A percentile compares a stretch with the other conserved stretches of the same genome.
These are phyloP conservation scores for Neodiprion lecontei DNA, from an alignment of 1,140 invertebrate species.

Conservation along the genomic window DNA sequence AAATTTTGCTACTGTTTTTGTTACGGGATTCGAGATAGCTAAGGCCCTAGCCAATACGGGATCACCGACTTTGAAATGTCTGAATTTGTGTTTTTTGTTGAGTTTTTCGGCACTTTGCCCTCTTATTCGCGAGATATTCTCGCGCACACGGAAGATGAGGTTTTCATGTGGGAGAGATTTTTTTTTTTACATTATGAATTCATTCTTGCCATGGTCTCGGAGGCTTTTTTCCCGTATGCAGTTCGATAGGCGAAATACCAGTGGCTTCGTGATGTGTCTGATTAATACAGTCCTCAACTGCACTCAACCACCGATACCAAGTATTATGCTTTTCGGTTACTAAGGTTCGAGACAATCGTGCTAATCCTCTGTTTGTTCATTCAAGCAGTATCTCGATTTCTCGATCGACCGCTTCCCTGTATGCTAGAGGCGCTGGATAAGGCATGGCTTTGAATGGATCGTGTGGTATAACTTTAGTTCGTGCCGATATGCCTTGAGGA, in stretches of 20 bases:
- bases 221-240: conserved; percentile 9
- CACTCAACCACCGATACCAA: background rate
- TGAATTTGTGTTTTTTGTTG: too few species aligned
- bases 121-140: too few species aligned
- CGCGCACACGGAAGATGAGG: too few species aligned
- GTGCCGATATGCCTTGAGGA: conserved; percentile 26
- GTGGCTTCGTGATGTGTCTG: conserved; percentile 5
- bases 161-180: too few species aligned
- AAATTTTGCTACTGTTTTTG: too few species aligned
- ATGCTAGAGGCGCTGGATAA: conserved; percentile 31
- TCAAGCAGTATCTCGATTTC: conserved; percentile 31
- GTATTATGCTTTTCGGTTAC: background rate
- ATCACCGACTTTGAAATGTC: too few species aligned
- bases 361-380: conserved; percentile 14
- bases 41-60: too few species aligned
- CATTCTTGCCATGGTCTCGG: background rate
- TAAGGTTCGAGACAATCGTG: background rate
- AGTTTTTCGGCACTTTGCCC: too few species aligned
- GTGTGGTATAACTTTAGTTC: conserved; percentile 24
- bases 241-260: background rate
- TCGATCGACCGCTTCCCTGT: conserved; percentile 24
- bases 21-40: too few species aligned
- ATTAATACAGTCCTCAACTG: conserved; percentile 6
- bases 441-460: conserved; percentile 21
- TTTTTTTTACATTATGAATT: too few species aligned